Percentiles rank a stretch among this genome's conserved stretches.
These are phyloP conservation scores for Sarcophaga variegata DNA, from an alignment of 2,888 invertebrate species.

Conservation along the genomic window DNA sequence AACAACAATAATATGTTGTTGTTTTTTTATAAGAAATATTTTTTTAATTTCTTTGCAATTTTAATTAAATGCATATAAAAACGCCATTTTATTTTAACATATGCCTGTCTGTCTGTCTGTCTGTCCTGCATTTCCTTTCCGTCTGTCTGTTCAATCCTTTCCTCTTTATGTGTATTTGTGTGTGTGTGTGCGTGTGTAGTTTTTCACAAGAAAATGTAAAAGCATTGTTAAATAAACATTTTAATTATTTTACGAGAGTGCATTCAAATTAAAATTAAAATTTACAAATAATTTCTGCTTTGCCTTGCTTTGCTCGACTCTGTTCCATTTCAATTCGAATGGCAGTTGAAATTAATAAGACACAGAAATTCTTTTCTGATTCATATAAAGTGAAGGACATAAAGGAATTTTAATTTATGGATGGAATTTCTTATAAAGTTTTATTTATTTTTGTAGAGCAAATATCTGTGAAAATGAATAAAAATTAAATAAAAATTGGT, in stretches of 20 bases:
- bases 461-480: neutral
- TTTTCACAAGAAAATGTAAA: slow-evolving; percentile 47
- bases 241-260: slow-evolving; percentile 36
- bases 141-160: slow-evolving; percentile 12
- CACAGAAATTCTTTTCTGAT: neutral
- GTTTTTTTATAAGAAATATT: slow-evolving; percentile 32
- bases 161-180: neutral
- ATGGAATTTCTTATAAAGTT: neutral
- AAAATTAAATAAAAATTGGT: no score
- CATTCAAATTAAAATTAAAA: neutral
- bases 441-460: no score
- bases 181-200: slow-evolving; percentile 15
- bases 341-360: neutral
- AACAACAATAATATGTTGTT: no score
- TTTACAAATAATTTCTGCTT: neutral
- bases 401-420: neutral
- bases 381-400: neutral
- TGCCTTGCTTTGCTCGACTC: no score
- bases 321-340: neutral
- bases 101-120: slow-evolving; percentile 24
- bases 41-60: slow-evolving; percentile 71
- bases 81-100: slow-evolving; percentile 56
- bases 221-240: slow-evolving; percentile 39
- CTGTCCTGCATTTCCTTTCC: slow-evolving; percentile 11
- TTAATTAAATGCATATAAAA: slow-evolving; percentile 75